phyloP scores from a whole-genome alignment of 2,113 vertebrate species.

The Heteronetta atricapilla region DNA sequence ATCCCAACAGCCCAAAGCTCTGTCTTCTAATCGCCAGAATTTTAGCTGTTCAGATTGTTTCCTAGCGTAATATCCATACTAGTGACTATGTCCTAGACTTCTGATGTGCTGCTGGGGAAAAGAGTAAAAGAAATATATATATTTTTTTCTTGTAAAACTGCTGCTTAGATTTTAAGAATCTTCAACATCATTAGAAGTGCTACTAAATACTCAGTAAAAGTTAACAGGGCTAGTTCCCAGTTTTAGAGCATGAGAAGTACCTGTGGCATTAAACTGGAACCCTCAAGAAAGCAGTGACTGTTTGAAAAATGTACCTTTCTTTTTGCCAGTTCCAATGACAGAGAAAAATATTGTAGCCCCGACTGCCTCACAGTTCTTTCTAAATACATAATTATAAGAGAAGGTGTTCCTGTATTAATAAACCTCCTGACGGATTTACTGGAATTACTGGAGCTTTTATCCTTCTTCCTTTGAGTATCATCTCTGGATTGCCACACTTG shows the following conservation, averaged over 20 bases:
- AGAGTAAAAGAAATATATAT: not conserved
- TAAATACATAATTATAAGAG: not conserved
- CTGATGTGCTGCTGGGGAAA: slow-evolving; percentile 10
- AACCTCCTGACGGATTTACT: not conserved
- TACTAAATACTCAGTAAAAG: not conserved
- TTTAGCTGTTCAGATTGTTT: not conserved
- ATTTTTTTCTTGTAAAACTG: not conserved
- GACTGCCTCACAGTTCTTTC: not conserved
- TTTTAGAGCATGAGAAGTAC: not conserved
- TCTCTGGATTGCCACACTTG: not conserved
- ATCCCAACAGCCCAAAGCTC: not conserved
- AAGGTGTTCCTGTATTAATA: not conserved
- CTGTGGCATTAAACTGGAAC: slow-evolving; percentile 35
- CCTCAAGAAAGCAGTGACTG: not conserved
- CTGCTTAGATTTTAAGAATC: not conserved
- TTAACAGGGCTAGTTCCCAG: not conserved
- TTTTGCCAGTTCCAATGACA: not conserved
- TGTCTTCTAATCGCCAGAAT: not conserved
- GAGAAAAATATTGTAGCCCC: not conserved
- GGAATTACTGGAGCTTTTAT: not conserved
- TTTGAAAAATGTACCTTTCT: not conserved
- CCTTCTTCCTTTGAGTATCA: not conserved
- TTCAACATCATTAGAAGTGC: not conserved
- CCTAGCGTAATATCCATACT: not conserved
- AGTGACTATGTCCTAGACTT: not conserved